Base-by-base conservation (phyloP, 2,888 invertebrate genomes). In the Nomada ruficornis region DNA sequence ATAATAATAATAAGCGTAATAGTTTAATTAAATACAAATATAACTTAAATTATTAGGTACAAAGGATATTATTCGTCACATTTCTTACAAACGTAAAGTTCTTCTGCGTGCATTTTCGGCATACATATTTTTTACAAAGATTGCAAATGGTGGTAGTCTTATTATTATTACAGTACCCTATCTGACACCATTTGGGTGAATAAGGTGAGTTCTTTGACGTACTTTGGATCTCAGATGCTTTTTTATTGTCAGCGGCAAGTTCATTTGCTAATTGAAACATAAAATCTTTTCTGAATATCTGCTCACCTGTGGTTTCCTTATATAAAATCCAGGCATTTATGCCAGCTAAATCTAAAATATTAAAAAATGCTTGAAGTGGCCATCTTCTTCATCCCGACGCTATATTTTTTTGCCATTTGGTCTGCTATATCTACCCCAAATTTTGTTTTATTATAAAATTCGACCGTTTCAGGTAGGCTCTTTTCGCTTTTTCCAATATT, bases 401-500 rank as follows among this genome's bases (percentile, higher is more conserved):
- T 85, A 81, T 87, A 89, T 81, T 88, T 89, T 65, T 85, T 77
- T 60, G 86, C 85, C 85, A 90, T 89, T 86, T 89, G 86, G 64
- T 88, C 86, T 15, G 81, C 75, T n/a, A 86, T n/a, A 57, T 82
- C 75, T 20, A 80, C 26, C 26, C 2, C 26, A 26, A 26, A 26
- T 26, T 26, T 26, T 26, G 26, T 26, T 26, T 26, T 26, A 73
- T n/a, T 78, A 75, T 60, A 76, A 80, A 81, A 55, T 80, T 75
- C 9, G 83, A 67, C 54, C 9, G 67, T 67, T 67, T 67, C 54
- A 29, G 50, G 67, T 67, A 54, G 29, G 29, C 15, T 26, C n/a
- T 29, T 15, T 2, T 11, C n/a, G 1, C 11, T 4, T 44, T 44
- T 44, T 44, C 26, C 44, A 44, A 44, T 44, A 1, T 11, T 44